Conservation (phyloP, 2,113 vertebrate genomes). For the Pantherophis guttatus region DNA sequence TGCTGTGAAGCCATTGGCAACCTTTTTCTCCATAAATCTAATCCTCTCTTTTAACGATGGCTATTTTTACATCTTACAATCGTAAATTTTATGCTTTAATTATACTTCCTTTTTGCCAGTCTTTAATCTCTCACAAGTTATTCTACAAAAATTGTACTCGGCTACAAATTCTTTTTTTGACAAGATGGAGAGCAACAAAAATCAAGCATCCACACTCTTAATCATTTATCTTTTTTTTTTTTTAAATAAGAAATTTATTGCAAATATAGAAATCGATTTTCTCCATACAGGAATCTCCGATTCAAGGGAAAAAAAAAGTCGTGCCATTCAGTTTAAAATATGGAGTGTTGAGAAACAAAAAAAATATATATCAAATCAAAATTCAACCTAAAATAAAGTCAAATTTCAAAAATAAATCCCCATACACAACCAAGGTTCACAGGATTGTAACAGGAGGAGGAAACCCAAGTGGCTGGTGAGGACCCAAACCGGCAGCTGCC, state of each 20-base stretch:
- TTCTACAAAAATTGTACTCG: not conserved
- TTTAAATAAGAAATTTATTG: slow-evolving; percentile 86
- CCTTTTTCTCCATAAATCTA: not conserved
- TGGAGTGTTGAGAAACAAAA: slow-evolving; percentile 3
- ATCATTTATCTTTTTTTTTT: slow-evolving; percentile 38
- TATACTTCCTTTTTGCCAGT: not conserved
- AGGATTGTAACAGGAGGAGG: slow-evolving; percentile 62
- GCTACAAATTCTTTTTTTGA: not conserved
- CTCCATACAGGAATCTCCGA: slow-evolving; percentile 80
- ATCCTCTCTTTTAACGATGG: not conserved
- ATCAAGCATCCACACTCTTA: slow-evolving; percentile 41
- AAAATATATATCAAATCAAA: slow-evolving; percentile 39
- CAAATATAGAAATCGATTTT: slow-evolving; percentile 87
- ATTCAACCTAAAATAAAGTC: slow-evolving; percentile 55
- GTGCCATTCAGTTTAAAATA: slow-evolving; percentile 78
- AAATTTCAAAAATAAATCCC: slow-evolving; percentile 62
- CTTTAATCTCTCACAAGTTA: not conserved
- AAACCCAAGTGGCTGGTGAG: slow-evolving; percentile 60
- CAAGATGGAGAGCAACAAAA: not conserved
- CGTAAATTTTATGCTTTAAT: not conserved
- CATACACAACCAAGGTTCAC: slow-evolving; percentile 69
- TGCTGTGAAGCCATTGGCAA: not conserved
- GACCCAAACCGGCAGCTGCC: slow-evolving; percentile 70
- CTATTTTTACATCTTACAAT: not conserved
- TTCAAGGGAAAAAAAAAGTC: slow-evolving; percentile 77